Conservation (phyloP, 2,113 vertebrate species). For the Brachionichthys hirsutus region DNA sequence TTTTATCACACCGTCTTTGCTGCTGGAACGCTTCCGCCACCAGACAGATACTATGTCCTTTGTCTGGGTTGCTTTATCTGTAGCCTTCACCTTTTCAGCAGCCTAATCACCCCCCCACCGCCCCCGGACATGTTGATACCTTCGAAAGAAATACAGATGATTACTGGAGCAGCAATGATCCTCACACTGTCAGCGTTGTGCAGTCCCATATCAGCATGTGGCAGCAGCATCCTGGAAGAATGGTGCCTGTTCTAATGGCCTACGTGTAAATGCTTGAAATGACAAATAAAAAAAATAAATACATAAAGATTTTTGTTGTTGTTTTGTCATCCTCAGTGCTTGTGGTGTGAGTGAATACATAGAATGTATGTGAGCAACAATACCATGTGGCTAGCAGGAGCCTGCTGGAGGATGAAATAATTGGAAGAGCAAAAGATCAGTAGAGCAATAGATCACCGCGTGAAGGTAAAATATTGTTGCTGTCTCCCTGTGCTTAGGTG, state of each 20-base stretch:
- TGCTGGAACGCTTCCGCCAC: constrained; percentile 19
- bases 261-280: too few relatives aligned
- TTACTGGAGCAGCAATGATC: background rate
- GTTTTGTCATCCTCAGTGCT: constrained; percentile 1
- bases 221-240: too few relatives aligned
- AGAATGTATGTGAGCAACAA: constrained; percentile 18
- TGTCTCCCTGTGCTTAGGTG: too few relatives aligned
- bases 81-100: constrained; percentile 42
- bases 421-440: background rate
- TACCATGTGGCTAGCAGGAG: background rate
- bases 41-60: constrained; percentile 47
- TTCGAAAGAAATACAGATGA: constrained; percentile 14
- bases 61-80: constrained; percentile 37
- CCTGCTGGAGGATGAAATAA: background rate
- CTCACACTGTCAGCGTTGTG: too few relatives aligned
- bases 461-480: too few relatives aligned
- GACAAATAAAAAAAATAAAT: background rate
- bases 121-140: background rate
- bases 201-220: too few relatives aligned
- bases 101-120: background rate
- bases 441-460: background rate
- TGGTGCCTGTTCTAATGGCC: too few relatives aligned
- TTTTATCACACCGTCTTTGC: constrained; percentile 48
- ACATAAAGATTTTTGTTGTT: constrained; percentile 5
- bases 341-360: constrained; percentile 2